Evolutionary conservation across 2,888 invertebrate genomes (phyloP), one percentile per base, ranked within the genome.

Genomic region (Hydroisotoma schaefferi): DNA sequence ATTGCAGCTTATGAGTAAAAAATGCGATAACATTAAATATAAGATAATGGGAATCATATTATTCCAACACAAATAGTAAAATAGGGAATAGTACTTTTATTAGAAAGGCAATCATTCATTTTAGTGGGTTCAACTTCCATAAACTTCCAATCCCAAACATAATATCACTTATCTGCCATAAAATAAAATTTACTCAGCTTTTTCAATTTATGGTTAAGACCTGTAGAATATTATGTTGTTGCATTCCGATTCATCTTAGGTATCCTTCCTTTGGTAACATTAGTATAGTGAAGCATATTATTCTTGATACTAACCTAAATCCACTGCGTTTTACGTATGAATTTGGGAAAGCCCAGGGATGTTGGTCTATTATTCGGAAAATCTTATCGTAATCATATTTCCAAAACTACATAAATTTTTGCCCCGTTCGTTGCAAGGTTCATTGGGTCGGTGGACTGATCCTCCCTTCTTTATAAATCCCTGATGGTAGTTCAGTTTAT

Each of bases 191-290:
- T 61, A 55, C 55, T 55, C 60, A 68, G 64, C 53, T 62, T 69
- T 65, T 69, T 69, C 69, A 69, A 69, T 69, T 69, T 69, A 69
- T 67, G 59, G 57, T 53, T 51, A 57, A 52, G 67, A 69, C 69
- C 69, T 69, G 69, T 69, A 59, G 69, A 67, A 55, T 60, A 67
- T 29, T 53, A 40, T 38, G 10, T 46, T 25, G 23, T 20, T 33
- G 15, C 33, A 8, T 15, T 33, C 8, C 8, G 33, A 8, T 15
- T 15, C 33, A 10, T 33, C 33, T 33, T 10, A 33, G 8, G 33
- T 33, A 33, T 8, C 8, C 8, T 8, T 10, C 33, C 15, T 33
- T 8, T 10, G 15, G 8, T 10, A 33, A 15, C 33, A 33, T 33
- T 33, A 15, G 33, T n/a, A n/a, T n/a, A n/a, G n/a, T n/a, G 40